Evolutionary conservation across 2,797 vertebrate genomes (phyloP), one percentile per base, ranked within the genome.

Genomic region (Melanitta fusca): DNA sequence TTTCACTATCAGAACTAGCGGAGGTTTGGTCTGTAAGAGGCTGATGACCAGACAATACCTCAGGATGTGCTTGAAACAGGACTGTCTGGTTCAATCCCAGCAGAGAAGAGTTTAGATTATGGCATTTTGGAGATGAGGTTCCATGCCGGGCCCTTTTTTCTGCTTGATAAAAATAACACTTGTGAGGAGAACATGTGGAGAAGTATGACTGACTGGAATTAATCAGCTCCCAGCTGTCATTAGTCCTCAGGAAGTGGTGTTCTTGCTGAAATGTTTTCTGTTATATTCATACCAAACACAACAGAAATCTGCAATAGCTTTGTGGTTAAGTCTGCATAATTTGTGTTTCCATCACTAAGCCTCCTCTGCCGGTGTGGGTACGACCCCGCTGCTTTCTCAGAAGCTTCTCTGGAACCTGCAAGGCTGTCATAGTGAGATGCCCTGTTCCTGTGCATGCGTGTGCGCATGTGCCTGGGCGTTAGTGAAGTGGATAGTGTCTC

Each of bases 171-270:
- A 95, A 96, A 95, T 93, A 96, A 93, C 43, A 47, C 43, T 90
- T 95, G 43, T 64, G 64, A 94, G 61, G 82, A 12, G n/a, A 91
- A 54, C 74, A 94, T 82, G 22, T 71, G 45, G 49, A 94, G 43
- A 90, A 78, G 28, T 78, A 86, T 71, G 74, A 85, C 73, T 72
- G 85, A 53, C 89, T 95, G 96, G 91, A 74, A 94, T 94, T 96
- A 96, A 96, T 97, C 85, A 91, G 39, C 57, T 96, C 71, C 83
- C 95, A 96, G 93, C 85, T 96, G 94, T 93, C 91, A 91, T 93
- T 96, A 97, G 95, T 96, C 85, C 80, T 90, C 95, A 91, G 96
- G 96, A 97, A 97, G 85, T 87, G 83, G 57, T 95, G 73, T 90
- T 96, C 79, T 94, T 0, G 1, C 43, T 89, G 86, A 91, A 94